A percentile compares a stretch with the other conserved stretches of the same genome.
phyloP scores from a whole-genome alignment of 2,113 vertebrate species.

The Erythrolamprus reginae region DNA sequence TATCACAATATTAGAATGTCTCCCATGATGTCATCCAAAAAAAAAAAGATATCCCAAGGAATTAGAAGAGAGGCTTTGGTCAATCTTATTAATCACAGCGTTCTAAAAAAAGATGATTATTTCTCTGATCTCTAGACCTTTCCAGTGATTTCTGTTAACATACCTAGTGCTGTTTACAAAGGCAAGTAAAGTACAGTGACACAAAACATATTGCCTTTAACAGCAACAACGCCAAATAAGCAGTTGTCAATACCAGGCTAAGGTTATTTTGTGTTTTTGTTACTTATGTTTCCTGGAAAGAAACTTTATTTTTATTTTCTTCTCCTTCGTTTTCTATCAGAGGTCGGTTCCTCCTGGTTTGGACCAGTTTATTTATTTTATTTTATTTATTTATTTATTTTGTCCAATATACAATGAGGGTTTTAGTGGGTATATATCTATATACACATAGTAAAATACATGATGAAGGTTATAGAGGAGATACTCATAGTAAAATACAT shows the following conservation, averaged over 20 bases:
- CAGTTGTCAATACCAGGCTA: conserved; percentile 21
- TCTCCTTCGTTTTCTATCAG: not conserved
- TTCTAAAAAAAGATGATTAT: conserved; percentile 57
- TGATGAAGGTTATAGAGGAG: too few relatives aligned
- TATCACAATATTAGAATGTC: conserved; percentile 60
- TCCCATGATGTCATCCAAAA: conserved; percentile 58
- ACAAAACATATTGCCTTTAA: conserved; percentile 40
- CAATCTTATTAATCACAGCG: conserved; percentile 61
- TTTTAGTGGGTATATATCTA: too few relatives aligned
- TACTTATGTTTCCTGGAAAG: conserved; percentile 4
- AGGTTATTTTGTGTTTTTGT: conserved; percentile 34
- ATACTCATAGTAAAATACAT: too few relatives aligned
- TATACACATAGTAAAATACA: too few relatives aligned
- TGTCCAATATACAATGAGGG: too few relatives aligned
- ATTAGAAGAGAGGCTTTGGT: conserved; percentile 43
- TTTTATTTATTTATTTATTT: too few relatives aligned
- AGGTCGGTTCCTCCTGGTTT: too few relatives aligned
- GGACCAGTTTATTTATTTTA: too few relatives aligned
- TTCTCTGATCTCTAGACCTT: conserved; percentile 52
- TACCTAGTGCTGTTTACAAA: conserved; percentile 60
- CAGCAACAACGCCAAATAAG: conserved; percentile 44
- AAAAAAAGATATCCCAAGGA: conserved; percentile 45
- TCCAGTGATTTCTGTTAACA: conserved; percentile 59
- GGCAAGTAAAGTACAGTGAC: conserved; percentile 42
- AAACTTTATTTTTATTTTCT: conserved; percentile 39